phyloP scores from a whole-genome alignment of 2,797 vertebrate species.

The Hybognathus amarus region DNA sequence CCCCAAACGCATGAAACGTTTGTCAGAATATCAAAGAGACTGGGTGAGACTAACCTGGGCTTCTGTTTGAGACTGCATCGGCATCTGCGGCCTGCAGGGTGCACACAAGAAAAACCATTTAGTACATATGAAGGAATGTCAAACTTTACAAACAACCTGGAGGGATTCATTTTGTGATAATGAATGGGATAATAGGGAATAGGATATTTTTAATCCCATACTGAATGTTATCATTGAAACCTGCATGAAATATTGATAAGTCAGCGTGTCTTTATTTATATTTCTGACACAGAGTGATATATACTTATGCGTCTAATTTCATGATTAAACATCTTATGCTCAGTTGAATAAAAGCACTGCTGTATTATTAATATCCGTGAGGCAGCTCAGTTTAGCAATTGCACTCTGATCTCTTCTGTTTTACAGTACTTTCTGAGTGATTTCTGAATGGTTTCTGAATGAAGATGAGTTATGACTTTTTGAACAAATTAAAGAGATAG shows the following conservation, averaged over 20 bases:
- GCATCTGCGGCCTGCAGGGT: conserved; percentile 87
- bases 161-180: background rate
- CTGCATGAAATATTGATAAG: background rate
- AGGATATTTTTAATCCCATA: background rate
- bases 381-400: conserved; percentile 4
- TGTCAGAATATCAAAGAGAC: background rate
- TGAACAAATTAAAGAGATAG: background rate
- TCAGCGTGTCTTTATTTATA: background rate
- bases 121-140: background rate
- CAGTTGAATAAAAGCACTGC: background rate
- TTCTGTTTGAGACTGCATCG: conserved; percentile 77
- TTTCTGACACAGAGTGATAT: background rate
- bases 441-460: conserved; percentile 26
- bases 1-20: background rate
- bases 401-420: background rate
- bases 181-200: background rate
- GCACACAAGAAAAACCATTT: conserved; percentile 53
- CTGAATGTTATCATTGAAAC: background rate
- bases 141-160: background rate
- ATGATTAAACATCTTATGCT: conserved; percentile 6
- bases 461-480: conserved; percentile 9
- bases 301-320: background rate
- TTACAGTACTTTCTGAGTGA: background rate
- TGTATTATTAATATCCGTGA: background rate
- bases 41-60: conserved; percentile 67